Evolutionary conservation across 2,113 vertebrate species (phyloP), one percentile per base, ranked within the genome.

Genomic region (Grus americana): DNA sequence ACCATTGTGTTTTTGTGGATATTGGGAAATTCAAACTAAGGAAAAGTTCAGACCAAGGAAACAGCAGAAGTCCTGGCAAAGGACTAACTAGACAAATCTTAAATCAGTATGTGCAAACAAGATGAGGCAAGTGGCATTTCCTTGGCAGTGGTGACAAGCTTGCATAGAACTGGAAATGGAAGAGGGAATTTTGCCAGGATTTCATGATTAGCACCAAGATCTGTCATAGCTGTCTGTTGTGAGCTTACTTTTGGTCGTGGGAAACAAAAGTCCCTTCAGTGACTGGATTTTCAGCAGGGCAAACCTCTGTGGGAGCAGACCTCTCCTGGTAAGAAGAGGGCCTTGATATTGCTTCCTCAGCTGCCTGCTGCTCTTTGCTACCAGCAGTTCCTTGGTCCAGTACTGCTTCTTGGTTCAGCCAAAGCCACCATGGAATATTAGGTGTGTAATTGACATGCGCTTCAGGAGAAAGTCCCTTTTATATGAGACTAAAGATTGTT

Each of bases 161-260:
- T 29, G 5, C 26, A n/a, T 22, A 54, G 32, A 66, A 38, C 16
- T 27, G 27, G 78, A 50, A 55, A 38, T n/a, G 22, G 52, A 72
- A 79, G 12, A 47, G 52, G n/a, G 40, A 62, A 3, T 44, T 78
- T 27, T 11, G n/a, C 4, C 26, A 21, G 8, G 16, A n/a, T 73
- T 79, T 79, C 22, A 62, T 27, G 13, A 59, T 86, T 65, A 47
- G 3, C 24, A 59, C 12, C 0, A 0, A 46, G 44, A 23, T 17
- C 40, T n/a, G 13, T 30, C 8, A 8, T 8, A 72, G 32, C 27
- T 30, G 8, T 42, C 36, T 83, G 17, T 63, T 0, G 0, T 44
- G 40, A 78, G 7, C 20, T 82, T 72, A n/a, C 12, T 57, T 57
- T 67, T 49, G 40, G 10, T 3, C 24, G 6, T 63, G 30, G 42